Evolutionary conservation across 2,113 vertebrate genomes (phyloP), one percentile per base, ranked within the genome.

Genomic region (Sander vitreus): DNA sequence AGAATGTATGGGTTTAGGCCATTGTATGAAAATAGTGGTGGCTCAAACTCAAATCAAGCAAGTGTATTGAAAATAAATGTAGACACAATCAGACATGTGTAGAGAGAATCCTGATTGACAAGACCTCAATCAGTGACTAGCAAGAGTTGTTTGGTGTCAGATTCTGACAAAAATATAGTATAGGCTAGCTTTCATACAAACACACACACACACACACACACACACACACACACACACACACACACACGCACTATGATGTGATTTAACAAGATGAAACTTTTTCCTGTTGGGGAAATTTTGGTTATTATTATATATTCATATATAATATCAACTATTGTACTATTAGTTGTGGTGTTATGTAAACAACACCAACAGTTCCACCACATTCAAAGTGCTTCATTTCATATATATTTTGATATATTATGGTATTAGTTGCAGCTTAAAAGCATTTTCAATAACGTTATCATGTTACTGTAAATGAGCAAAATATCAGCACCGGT

Each of bases 401-500:
- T 68, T 67, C 10, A 58, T 23, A 47, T 16, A 39, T 33, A 33
- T 43, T 43, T 19, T 39, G 5, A 63, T 53, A 3, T 18, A 54
- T 39, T 27, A 21, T 25, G 12, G 15, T 43, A 19, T 43, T 21
- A 57, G 16, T 76, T 45, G 47, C 7, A 55, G 51, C 23, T 57
- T 4, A 43, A 30, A n/a, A 27, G 33, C 15, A 47, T 57, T 64
- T 10, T 7, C 47, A 72, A 64, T 36, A 6, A 69, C 45, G 25
- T 51, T 0, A 39, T 68, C 14, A 25, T 19, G 47, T 65, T 53
- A 55, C 14, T 48, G 53, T 30, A 70, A 69, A 64, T 18, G 18
- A 57, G 59, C 53, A 67, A 53, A 63, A 30, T 60, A 62, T 74
- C 7, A 19, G n/a, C 73, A 66, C 43, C 43, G 70, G 54, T 54